A percentile compares a stretch with the other conserved stretches of the same genome.
Evolutionary conservation across 1,140 invertebrate genomes (phyloP).

Genomic region (Aphidius ervi): DNA sequence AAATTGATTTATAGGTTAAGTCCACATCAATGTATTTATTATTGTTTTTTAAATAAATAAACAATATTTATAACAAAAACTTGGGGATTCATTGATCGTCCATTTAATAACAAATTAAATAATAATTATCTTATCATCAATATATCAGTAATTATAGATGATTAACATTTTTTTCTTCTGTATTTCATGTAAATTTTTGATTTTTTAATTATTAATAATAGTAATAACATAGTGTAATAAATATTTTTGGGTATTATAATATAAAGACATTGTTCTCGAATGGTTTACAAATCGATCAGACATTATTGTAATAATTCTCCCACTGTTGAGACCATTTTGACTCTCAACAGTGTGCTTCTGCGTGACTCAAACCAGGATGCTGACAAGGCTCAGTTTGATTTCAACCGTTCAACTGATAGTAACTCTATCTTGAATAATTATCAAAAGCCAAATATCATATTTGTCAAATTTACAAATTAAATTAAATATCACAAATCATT

Average conservation of each 20-base stretch:
- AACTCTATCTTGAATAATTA: constrained; percentile 24
- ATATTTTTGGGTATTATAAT: neutral
- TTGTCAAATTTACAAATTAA: neutral
- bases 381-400: constrained; percentile 43
- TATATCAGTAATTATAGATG: too few relatives aligned
- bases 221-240: neutral
- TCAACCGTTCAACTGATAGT: constrained; percentile 38
- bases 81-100: too few relatives aligned
- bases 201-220: neutral
- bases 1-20: too few relatives aligned
- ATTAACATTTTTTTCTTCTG: too few relatives aligned
- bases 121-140: too few relatives aligned
- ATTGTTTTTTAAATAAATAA: too few relatives aligned
- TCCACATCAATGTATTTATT: too few relatives aligned
- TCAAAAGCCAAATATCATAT: constrained; percentile 6
- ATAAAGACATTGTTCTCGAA: neutral
- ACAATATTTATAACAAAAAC: too few relatives aligned
- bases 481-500: constrained; percentile 4
- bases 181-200: too few relatives aligned
- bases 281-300: constrained; percentile 11
- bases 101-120: too few relatives aligned
- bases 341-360: constrained; percentile 12
- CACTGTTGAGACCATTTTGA: constrained; percentile 4
- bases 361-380: constrained; percentile 37
- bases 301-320: constrained; percentile 9